Percentiles rank a stretch among this genome's conserved stretches.
phyloP scores from a whole-genome alignment of 35 echinoderm and acorn worm species.

The Antedon bifida region DNA sequence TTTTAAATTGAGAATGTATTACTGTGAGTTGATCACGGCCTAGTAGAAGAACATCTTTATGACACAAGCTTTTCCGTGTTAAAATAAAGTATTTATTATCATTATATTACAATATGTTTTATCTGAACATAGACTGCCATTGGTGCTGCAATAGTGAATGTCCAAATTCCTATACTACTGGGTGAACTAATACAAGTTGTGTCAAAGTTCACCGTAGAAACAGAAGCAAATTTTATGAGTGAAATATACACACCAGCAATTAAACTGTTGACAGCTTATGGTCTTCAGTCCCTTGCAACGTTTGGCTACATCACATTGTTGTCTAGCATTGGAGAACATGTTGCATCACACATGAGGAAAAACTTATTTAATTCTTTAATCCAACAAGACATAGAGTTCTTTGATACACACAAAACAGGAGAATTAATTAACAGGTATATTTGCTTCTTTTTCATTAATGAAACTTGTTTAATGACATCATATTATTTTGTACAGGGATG shows the following conservation, averaged over 20 bases:
- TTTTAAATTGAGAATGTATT: not conserved
- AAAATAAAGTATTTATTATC: no score
- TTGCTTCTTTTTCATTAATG: not conserved
- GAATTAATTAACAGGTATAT: conserved; percentile 89
- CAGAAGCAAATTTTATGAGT: conserved; percentile 43
- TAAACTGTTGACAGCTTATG: conserved; percentile 47
- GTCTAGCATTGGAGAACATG: conserved; percentile 35
- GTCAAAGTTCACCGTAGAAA: conserved; percentile 52
- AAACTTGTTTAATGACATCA: no score
- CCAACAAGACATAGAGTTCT: conserved; percentile 87
- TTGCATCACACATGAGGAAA: conserved; percentile 55
- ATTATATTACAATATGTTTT: no score
- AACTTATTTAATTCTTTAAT: conserved; percentile 63
- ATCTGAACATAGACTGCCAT: conserved; percentile 94
- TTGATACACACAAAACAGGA: conserved; percentile 72
- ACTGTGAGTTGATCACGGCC: no score
- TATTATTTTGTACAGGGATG: no score
- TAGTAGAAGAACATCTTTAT: no score
- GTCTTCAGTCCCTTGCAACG: conserved; percentile 36
- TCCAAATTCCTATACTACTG: conserved; percentile 78
- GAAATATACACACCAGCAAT: conserved; percentile 62
- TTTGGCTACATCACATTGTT: not conserved
- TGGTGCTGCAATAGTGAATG: conserved; percentile 68
- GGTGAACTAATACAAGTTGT: conserved; percentile 83
- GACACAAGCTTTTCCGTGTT: no score